Evolutionary conservation across 2,888 invertebrate species (phyloP).

Genomic region (Eupithecia insigniata): DNA sequence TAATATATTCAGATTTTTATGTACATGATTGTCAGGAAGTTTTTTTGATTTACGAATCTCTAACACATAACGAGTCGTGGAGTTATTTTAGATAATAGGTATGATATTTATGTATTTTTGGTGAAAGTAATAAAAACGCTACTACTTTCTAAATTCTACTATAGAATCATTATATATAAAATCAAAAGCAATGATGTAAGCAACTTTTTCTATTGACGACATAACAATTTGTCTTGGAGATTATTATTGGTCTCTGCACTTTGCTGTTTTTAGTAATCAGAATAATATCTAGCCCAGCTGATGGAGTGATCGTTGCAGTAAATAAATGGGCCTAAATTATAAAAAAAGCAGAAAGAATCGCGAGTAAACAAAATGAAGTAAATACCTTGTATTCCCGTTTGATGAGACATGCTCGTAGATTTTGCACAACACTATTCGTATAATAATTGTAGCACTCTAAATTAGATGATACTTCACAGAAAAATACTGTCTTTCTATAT

Average conservation of each 20-base stretch:
- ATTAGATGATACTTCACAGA: background rate
- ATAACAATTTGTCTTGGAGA: too few species aligned
- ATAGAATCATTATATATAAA: background rate
- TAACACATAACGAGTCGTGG: background rate
- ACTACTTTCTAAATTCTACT: background rate
- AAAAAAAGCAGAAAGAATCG: background rate
- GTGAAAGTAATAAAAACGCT: background rate
- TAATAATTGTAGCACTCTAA: background rate
- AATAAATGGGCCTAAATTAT: background rate
- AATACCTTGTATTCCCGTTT: slow-evolving; percentile 94
- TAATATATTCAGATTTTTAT: background rate
- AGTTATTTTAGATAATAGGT: background rate
- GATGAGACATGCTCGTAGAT: slow-evolving; percentile 89
- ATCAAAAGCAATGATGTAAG: background rate
- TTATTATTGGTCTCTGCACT: background rate
- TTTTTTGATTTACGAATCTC: background rate
- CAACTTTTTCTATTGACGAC: slow-evolving; percentile 6
- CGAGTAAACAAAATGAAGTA: background rate
- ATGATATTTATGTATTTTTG: background rate
- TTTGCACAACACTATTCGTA: background rate
- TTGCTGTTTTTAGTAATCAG: background rate
- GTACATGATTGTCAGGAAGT: background rate
- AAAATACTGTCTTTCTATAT: background rate
- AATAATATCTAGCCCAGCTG: background rate
- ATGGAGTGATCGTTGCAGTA: background rate